Percentiles rank a stretch among this genome's conserved stretches.
Evolutionary conservation across 2,797 vertebrate genomes (phyloP).

Genomic region (Crypturellus tataupa): DNA sequence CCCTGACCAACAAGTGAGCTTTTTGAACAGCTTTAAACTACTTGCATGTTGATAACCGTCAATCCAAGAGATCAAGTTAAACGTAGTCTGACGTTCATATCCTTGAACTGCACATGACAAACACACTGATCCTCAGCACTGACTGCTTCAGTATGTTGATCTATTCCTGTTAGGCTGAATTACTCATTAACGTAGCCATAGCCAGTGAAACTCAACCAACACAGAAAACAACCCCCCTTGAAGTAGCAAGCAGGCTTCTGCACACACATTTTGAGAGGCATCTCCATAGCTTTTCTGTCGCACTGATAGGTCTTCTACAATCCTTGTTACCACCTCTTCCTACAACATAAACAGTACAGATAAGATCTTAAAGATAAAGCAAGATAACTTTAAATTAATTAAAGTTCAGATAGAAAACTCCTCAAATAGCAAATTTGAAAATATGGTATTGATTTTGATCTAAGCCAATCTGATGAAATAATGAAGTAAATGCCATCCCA

Average conservation of each 20-base stretch:
- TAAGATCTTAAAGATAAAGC: background rate
- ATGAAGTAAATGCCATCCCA: background rate
- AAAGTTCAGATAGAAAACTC: background rate
- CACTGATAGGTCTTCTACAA: background rate
- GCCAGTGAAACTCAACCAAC: background rate
- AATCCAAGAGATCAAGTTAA: background rate
- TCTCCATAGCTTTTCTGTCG: background rate
- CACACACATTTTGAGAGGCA: background rate
- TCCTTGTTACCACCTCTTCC: background rate
- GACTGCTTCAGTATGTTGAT: slow-evolving; percentile 9
- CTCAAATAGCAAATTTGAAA: slow-evolving; percentile 6
- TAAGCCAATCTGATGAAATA: background rate
- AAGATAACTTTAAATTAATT: background rate
- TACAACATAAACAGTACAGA: background rate
- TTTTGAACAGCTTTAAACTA: background rate
- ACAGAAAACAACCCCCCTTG: background rate
- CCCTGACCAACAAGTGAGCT: background rate
- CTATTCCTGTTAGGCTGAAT: background rate
- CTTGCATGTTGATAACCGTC: background rate
- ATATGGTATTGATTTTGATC: background rate
- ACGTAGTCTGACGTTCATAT: slow-evolving; percentile 33
- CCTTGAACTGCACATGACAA: background rate
- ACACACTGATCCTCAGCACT: background rate
- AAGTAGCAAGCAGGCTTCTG: background rate
- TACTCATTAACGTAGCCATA: background rate